Conservation (phyloP, 2,888 invertebrate species). For the Dicyrtomina minuta region DNA sequence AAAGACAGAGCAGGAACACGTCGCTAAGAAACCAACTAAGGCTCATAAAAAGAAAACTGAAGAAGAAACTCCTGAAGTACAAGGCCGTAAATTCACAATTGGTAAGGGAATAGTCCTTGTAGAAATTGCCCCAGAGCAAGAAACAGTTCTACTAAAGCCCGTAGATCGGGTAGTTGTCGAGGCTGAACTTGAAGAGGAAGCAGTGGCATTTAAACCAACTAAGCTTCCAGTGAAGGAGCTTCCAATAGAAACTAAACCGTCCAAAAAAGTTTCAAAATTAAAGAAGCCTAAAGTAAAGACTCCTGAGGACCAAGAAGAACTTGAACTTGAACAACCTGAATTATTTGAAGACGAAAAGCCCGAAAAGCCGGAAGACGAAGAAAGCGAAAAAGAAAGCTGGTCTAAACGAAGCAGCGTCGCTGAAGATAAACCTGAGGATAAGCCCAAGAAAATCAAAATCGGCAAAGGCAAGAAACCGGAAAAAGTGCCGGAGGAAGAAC, state of each 20-base stretch:
- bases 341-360: slow-evolving; percentile 6
- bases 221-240: not conserved
- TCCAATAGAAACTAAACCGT: not conserved
- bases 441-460: slow-evolving; percentile 56
- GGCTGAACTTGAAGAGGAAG: not conserved
- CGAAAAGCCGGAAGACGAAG: slow-evolving; percentile 44
- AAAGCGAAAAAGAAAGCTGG: slow-evolving; percentile 1
- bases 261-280: not conserved
- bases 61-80: not conserved
- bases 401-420: slow-evolving; percentile 16
- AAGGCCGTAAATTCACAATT: not conserved
- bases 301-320: not conserved
- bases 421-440: not conserved
- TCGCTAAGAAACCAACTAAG: slow-evolving; percentile 55
- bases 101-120: slow-evolving; percentile 57
- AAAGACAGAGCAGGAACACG: too few species aligned
- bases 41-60: not conserved
- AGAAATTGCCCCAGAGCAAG: too few species aligned
- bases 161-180: not conserved
- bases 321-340: slow-evolving; percentile 4
- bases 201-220: not conserved
- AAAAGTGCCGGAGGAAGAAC: not conserved
- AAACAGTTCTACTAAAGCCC: slow-evolving; percentile 4
- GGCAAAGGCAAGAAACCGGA: slow-evolving; percentile 37
- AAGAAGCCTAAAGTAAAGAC: slow-evolving; percentile 15